phyloP scores from a whole-genome alignment of 2,797 vertebrate species.

The Falco cherrug region DNA sequence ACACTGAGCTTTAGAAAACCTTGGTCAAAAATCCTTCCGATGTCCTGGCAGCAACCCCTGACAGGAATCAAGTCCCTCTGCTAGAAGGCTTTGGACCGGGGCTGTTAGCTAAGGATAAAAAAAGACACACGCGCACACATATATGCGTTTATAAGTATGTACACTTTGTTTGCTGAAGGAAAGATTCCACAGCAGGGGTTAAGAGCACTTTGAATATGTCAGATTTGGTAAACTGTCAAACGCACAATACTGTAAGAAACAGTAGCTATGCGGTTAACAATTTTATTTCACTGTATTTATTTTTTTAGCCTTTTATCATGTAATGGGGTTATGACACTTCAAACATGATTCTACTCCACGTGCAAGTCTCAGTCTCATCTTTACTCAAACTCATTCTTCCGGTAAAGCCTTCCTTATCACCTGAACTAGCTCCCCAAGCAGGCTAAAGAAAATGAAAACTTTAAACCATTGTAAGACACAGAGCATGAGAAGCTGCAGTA shows the following conservation, averaged over 20 bases:
- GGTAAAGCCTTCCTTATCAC: conserved; percentile 83
- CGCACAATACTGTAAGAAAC: conserved; percentile 65
- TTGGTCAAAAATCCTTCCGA: conserved; percentile 99
- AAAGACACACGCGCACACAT: conserved; percentile 63
- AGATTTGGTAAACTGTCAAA: conserved; percentile 72
- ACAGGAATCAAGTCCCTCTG: conserved; percentile 79
- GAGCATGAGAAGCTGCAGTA: conserved; percentile 77
- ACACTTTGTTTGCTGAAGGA: conserved; percentile 88
- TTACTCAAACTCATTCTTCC: conserved; percentile 70
- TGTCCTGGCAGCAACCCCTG: conserved; percentile 90
- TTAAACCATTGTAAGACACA: conserved; percentile 76
- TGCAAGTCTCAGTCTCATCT: conserved; percentile 50
- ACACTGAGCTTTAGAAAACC: conserved; percentile 97
- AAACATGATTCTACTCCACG: conserved; percentile 50
- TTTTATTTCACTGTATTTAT: conserved; percentile 58
- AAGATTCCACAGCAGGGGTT: conserved; percentile 87
- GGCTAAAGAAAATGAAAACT: conserved; percentile 59
- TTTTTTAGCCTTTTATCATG: conserved; percentile 52
- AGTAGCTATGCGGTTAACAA: conserved; percentile 75
- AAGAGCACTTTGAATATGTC: conserved; percentile 82
- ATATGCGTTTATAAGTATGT: background rate
- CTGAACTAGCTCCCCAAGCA: conserved; percentile 73
- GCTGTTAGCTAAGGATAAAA: conserved; percentile 83
- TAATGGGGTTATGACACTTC: conserved; percentile 38
- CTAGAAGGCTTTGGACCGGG: conserved; percentile 87